Evolutionary conservation across 2,113 vertebrate species (phyloP), one percentile per base, ranked within the genome.

Genomic region (Nyctibius bracteatus): DNA sequence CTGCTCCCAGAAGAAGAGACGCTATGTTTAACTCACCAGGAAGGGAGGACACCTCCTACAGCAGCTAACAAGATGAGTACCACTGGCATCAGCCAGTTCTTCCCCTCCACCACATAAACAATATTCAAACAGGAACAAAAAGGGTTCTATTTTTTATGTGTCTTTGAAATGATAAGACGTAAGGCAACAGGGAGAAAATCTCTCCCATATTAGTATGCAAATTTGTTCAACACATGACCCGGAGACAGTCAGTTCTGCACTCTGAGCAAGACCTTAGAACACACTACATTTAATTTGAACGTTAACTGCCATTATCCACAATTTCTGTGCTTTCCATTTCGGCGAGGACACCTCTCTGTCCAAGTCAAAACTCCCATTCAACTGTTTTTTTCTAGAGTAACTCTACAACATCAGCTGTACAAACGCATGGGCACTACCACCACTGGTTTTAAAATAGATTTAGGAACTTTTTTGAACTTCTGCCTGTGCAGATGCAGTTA

Each of bases 391-490:
- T 16, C 72, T 37, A 8, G 13, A 79, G 70, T 5, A 31, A 37
- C 22, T 22, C 73, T 30, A 25, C 41, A 58, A 5, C 47, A 35
- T 1, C 83, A 77, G 41, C 72, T n/a, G 11, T 1, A 20, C 7
- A 39, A 46, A n/a, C 0, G 18, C 49, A 3, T 0, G 13, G 28
- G 55, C 0, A 4, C 23, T 3, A 5, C 27, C 3, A 1, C 2
- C 28, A 9, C 27, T 0, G 2, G 2, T 5, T 55, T 67, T 6
- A 21, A 44, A 52, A 66, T 8, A 7, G 2, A 58, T 8, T 41
- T 27, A 72, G 52, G 39, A 65, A 57, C 47, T 17, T 67, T 27
- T 9, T n/a, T 25, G 30, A 57, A 1, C 27, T 46, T n/a, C 44
- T 47, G 62, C 41, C 70, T 54, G 2, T 0, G 6, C 10, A 52